These are phyloP conservation scores for Copidosoma aretas DNA, from an alignment of 2,888 invertebrate species.

Conservation along the genomic window DNA sequence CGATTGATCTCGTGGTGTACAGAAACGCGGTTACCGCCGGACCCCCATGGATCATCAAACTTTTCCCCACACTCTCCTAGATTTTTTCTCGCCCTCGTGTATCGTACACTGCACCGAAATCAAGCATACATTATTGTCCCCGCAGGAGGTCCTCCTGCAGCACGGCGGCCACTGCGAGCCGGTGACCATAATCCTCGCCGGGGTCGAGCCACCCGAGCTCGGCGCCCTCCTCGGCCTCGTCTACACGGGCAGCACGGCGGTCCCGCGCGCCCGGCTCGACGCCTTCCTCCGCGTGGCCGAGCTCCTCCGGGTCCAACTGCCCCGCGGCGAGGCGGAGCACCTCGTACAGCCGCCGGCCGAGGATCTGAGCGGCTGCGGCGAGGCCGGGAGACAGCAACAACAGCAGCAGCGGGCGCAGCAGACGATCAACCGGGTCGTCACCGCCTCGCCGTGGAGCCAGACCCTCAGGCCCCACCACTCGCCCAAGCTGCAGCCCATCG, in stretches of 20 bases:
- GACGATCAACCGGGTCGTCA: constrained; percentile 56
- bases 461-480: constrained; percentile 55
- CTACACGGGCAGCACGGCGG: constrained; percentile 71
- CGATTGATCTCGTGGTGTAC: too few species aligned
- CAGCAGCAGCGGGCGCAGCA: too few species aligned
- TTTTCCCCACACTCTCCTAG: too few species aligned
- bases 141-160: constrained; percentile 56
- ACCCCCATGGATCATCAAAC: too few species aligned
- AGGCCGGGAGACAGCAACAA: constrained; percentile 21
- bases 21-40: too few species aligned
- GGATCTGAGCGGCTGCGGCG: constrained; percentile 13
- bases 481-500: constrained; percentile 51
- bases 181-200: constrained; percentile 72
- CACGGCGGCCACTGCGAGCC: constrained; percentile 62
- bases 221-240: constrained; percentile 72
- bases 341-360: neutral
- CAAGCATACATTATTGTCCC: neutral
- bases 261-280: constrained; percentile 67
- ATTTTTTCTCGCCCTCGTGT: too few species aligned
- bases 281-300: constrained; percentile 69
- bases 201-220: constrained; percentile 70
- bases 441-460: constrained; percentile 59
- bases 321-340: too few species aligned
- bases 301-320: constrained; percentile 53
- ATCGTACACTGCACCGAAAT: too few species aligned